Evolutionary conservation across 2,888 invertebrate genomes (phyloP).

Genomic region (Leptura quadrifasciata): DNA sequence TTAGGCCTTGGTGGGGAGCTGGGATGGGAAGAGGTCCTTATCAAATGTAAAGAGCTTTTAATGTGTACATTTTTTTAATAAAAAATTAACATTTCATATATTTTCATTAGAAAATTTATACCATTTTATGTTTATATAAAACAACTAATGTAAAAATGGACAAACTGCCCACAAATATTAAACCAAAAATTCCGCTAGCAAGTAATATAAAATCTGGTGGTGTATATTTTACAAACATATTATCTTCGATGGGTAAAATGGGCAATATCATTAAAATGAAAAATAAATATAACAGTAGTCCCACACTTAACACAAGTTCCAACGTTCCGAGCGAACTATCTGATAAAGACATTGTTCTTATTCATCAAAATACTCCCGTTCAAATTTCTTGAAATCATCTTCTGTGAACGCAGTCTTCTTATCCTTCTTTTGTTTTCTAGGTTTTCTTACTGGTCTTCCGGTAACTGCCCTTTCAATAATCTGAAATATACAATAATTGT

Average conservation of each 20-base stretch:
- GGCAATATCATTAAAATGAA: conserved; percentile 67
- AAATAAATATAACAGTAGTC: conserved; percentile 64
- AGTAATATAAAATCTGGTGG: conserved; percentile 64
- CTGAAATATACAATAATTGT: conserved; percentile 68
- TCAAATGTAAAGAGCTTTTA: conserved; percentile 52
- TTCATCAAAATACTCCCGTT: conserved; percentile 79
- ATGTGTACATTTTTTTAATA: conserved; percentile 36
- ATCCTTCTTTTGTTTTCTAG: conserved; percentile 72
- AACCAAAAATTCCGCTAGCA: conserved; percentile 65
- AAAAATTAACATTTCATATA: conserved; percentile 21
- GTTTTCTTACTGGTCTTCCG: conserved; percentile 73
- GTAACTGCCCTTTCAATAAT: conserved; percentile 77
- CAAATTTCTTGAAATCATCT: conserved; percentile 82
- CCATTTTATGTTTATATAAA: conserved; percentile 57
- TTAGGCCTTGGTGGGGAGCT: conserved; percentile 72
- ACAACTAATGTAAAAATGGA: conserved; percentile 66
- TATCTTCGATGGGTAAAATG: conserved; percentile 66
- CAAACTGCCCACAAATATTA: conserved; percentile 66
- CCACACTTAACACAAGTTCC: conserved; percentile 60
- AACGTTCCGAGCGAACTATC: conserved; percentile 62
- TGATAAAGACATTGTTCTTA: conserved; percentile 64
- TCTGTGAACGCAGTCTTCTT: conserved; percentile 82
- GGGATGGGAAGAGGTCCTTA: conserved; percentile 68
- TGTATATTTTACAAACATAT: conserved; percentile 59
- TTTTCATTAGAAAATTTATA: conserved; percentile 43